Evolutionary conservation across 30 jellyfish, hydroid and myxozoan genomes (phyloP), one percentile per base, ranked within the genome.

Genomic region (Morbakka virulenta): DNA sequence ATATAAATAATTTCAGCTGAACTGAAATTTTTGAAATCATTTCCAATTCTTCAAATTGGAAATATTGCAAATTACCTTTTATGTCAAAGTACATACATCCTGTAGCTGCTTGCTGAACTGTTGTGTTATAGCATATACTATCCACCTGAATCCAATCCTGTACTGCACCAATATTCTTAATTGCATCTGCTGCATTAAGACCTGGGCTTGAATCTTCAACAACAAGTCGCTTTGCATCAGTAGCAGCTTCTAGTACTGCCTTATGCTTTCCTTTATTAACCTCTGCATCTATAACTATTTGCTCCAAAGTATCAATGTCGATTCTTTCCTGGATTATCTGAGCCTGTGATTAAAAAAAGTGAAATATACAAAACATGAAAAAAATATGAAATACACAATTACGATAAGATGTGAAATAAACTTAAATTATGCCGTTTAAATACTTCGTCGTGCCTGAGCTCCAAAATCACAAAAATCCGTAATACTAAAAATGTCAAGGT

Each of bases 141-240:
- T 93, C 87, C 29, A 85, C 51, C 2, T 75, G 82, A 12, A 94
- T 81, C 99, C 99, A 93, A 0, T 89, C 96, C 11, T 71, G 23
- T 34, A 88, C 74, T 6, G 99, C 82, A 9, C 97, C 97, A 48
- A 93, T 66, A 52, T 74, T 93, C 36, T 84, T 81, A 25, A 79
- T 51, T 21, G 99, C 95, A 49, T 93, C 99, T 0, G 94, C 94
- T 0, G 97, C 97, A 67, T 93, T 93, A 0, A 93, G 84, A 12
- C 99, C 99, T 6, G 99, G 97, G 2, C 97, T 81, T 12, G 99
- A 93, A 41, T 93, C 99, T 61, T 93, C 99, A 20, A 87, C 95
- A 11, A 93, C 96, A 23, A 93, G 65, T 28, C 93, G 68, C 52
- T 93, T 93, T 26, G 99, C 99, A 79, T 93, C 99, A 33, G 66